Base-by-base conservation (phyloP, 2,797 vertebrate genomes). In the Phalanger gymnotis region DNA sequence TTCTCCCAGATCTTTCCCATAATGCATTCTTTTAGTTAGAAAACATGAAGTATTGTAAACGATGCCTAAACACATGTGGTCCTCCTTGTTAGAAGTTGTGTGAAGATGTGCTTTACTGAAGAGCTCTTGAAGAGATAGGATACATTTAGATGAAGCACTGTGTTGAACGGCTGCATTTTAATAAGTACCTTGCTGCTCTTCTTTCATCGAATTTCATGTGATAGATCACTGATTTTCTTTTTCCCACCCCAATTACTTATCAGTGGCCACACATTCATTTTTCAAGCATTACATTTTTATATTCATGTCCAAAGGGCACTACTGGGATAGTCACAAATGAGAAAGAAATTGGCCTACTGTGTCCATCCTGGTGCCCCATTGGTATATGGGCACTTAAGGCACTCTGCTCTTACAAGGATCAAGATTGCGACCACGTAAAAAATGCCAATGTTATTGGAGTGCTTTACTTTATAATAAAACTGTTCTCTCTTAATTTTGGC, bases 381-480 rank as follows among this genome's bases (percentile, higher is more conserved):
- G 58, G 61, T 92, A 53, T 87, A 66, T 93, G 61, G 96, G 91
- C 95, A 96, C 96, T 97, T 96, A 96, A 95, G 96, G 93, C 81
- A 95, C 97, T 98, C 98, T 98, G 28, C 90, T 98, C 96, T 96
- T 97, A 98, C 98, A 97, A 97, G 11, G 95, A 94, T 92, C 96
- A 97, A 91, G n/a, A 40, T 91, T 95, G 95, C 94, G 96, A 55
- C 89, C 97, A 81, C 90, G 93, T 89, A 96, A 98, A 97, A 98
- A 95, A 93, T 97, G 96, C 93, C 94, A 97, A 95, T 73, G 90
- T 96, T 96, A 94, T 97, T 96, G 96, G 97, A 98, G 98, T 96
- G 92, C 58, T 96, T 94, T 0, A 0, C 87, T 95, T 97, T 97
- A 95, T 92, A 98, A 97, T 94, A 93, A 81, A 98, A 61, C 34